These are phyloP conservation scores for Teleiodes luculella DNA, from an alignment of 2,888 invertebrate species.

Conservation along the genomic window DNA sequence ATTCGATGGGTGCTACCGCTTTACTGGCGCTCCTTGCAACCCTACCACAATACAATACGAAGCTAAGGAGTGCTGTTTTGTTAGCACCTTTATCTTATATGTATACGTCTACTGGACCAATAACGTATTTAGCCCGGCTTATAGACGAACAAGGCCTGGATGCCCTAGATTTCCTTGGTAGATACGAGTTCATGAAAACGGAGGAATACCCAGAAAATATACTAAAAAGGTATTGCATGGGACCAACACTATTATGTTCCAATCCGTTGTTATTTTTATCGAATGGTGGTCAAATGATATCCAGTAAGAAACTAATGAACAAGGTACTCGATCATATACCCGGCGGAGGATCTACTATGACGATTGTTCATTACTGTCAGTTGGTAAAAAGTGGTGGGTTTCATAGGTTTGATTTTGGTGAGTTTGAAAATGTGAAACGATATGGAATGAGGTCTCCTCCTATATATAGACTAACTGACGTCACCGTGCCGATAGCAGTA, in stretches of 20 bases:
- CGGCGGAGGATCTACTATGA: slow-evolving; percentile 41
- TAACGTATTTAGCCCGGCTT: slow-evolving; percentile 35
- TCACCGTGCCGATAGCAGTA: slow-evolving; percentile 36
- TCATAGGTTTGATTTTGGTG: slow-evolving; percentile 39
- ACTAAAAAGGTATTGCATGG: slow-evolving; percentile 36
- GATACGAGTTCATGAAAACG: slow-evolving; percentile 29
- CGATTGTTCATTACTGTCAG: slow-evolving; percentile 46
- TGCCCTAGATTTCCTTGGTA: slow-evolving; percentile 30
- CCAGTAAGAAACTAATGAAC: slow-evolving; percentile 20
- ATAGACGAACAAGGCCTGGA: slow-evolving; percentile 25
- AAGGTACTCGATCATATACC: slow-evolving; percentile 29
- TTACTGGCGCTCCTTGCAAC: slow-evolving; percentile 41
- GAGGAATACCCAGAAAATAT: slow-evolving; percentile 29
- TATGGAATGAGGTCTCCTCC: slow-evolving; percentile 31
- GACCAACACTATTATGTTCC: slow-evolving; percentile 28
- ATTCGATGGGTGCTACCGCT: slow-evolving; percentile 48
- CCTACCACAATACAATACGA: slow-evolving; percentile 35
- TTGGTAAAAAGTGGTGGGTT: slow-evolving; percentile 41
- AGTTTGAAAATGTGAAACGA: slow-evolving; percentile 25
- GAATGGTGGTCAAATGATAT: slow-evolving; percentile 32
- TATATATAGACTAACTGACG: slow-evolving; percentile 31
- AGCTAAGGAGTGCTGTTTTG: slow-evolving; percentile 37
- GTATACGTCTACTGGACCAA: slow-evolving; percentile 40
- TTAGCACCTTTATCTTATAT: slow-evolving; percentile 48
- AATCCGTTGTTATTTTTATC: slow-evolving; percentile 39